These are phyloP conservation scores for Fundulus diaphanus DNA, from an alignment of 2,797 vertebrate genomes.

Conservation along the genomic window DNA sequence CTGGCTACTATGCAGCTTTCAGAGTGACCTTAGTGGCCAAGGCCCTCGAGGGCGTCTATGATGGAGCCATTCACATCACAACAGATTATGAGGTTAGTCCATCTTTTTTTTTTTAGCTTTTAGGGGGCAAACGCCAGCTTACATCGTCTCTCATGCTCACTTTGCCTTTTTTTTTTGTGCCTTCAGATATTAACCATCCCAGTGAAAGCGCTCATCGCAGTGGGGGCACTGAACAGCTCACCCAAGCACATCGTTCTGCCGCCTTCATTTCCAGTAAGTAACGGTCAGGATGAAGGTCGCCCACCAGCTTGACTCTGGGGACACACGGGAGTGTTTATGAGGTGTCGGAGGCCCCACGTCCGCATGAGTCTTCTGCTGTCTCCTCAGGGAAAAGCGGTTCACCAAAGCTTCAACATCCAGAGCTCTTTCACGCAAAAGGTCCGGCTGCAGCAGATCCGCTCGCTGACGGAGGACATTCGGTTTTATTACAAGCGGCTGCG, in stretches of 20 bases:
- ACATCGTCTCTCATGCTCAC: not conserved
- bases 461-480: constrained; percentile 91
- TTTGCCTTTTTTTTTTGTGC: not conserved
- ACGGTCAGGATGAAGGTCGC: not conserved
- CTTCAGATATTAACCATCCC: constrained; percentile 95
- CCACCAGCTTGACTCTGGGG: constrained; percentile 1
- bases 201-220: constrained; percentile 94
- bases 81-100: constrained; percentile 95
- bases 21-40: constrained; percentile 91
- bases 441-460: constrained; percentile 92
- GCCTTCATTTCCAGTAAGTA: constrained; percentile 94
- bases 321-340: not conserved
- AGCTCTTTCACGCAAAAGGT: constrained; percentile 98
- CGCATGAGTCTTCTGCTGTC: not conserved
- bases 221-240: constrained; percentile 91
- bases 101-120: not conserved
- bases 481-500: constrained; percentile 95
- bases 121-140: not conserved
- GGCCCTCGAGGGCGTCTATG: constrained; percentile 91
- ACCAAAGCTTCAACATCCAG: constrained; percentile 94
- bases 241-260: constrained; percentile 92
- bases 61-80: constrained; percentile 94
- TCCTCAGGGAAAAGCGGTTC: constrained; percentile 92
- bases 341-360: not conserved
- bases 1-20: constrained; percentile 95